Evolutionary conservation across 2,797 vertebrate genomes (phyloP).

Genomic region (Geotrypetes seraphini): DNA sequence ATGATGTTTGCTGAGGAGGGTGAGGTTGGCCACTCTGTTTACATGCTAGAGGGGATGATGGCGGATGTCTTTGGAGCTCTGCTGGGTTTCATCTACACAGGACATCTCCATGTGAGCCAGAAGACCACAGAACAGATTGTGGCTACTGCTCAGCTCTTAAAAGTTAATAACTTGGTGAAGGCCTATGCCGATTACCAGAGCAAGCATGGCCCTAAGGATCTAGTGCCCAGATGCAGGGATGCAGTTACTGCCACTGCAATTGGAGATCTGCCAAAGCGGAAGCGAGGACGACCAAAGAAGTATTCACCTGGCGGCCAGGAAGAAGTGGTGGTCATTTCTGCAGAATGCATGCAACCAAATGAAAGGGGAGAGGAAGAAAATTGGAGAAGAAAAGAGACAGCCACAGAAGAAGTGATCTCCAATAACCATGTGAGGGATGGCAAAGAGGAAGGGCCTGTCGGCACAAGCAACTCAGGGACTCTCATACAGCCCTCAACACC

Average conservation of each 20-base stretch:
- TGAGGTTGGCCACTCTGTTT: conserved; percentile 59
- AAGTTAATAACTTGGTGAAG: conserved; percentile 73
- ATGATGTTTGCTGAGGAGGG: conserved; percentile 76
- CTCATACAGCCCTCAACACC: too few relatives aligned
- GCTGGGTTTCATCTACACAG: conserved; percentile 90
- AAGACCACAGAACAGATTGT: conserved; percentile 67
- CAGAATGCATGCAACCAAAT: conserved; percentile 41
- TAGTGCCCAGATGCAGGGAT: not conserved
- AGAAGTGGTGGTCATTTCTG: not conserved
- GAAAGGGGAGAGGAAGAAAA: too few relatives aligned
- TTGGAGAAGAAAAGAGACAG: too few relatives aligned
- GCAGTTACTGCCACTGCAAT: not conserved
- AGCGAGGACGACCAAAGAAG: conserved; percentile 66
- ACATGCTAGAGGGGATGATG: conserved; percentile 71
- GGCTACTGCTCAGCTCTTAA: conserved; percentile 70
- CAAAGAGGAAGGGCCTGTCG: conserved; percentile 32
- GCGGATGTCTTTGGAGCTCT: conserved; percentile 66
- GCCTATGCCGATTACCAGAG: conserved; percentile 58
- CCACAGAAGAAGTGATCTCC: too few relatives aligned
- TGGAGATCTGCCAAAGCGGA: conserved; percentile 53
- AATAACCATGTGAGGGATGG: conserved; percentile 14
- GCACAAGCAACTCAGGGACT: too few relatives aligned
- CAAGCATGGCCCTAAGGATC: not conserved
- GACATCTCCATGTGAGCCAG: conserved; percentile 66
- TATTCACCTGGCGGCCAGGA: not conserved